Base-by-base conservation (phyloP, 2,797 vertebrate genomes). In the Esox lucius region DNA sequence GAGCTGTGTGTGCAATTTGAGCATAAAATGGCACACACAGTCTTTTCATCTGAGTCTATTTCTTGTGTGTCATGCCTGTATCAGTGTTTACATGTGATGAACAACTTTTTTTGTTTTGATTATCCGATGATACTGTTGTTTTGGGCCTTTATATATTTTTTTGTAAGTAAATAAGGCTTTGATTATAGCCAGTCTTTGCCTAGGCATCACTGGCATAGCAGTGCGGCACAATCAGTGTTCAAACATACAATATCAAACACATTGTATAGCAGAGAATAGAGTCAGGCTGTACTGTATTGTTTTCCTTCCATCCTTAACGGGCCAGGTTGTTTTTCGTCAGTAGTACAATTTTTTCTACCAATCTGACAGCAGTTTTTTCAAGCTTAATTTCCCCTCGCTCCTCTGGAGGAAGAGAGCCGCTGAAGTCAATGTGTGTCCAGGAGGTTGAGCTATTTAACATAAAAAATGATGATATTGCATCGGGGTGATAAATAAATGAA, bases 381-480 rank as follows among this genome's bases (percentile, higher is more conserved):
- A 53, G 46, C 64, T 79, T 68, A 51, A 51, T 76, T 83, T 77
- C 65, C 74, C 51, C 74, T 76, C 80, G 51, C 74, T 76, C 80
- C 75, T 70, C 53, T 71, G 72, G 74, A 77, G 75, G 68, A 24
- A 9, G 59, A 35, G 61, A 61, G 72, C 62, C 68, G 65, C n/a
- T 61, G 82, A 12, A 78, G 74, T 75, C 72, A 70, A 72, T 72
- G 66, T 80, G 64, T 81, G 79, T 35, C 51, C 51, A 59, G 73
- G 75, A 78, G 65, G 70, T 70, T 74, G 80, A 68, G 74, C 72
- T 85, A 83, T 88, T 91, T 83, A 91, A 90, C 87, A 90, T 85
- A 86, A 90, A 89, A 93, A 93, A 94, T 93, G 80, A 94, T 93
- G 91, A 93, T 93, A 90, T 91, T 90, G 88, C 91, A 91, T 91